These are phyloP conservation scores for Cyprinodon brontotheroides DNA, from an alignment of 2,113 vertebrate genomes.

Conservation along the genomic window DNA sequence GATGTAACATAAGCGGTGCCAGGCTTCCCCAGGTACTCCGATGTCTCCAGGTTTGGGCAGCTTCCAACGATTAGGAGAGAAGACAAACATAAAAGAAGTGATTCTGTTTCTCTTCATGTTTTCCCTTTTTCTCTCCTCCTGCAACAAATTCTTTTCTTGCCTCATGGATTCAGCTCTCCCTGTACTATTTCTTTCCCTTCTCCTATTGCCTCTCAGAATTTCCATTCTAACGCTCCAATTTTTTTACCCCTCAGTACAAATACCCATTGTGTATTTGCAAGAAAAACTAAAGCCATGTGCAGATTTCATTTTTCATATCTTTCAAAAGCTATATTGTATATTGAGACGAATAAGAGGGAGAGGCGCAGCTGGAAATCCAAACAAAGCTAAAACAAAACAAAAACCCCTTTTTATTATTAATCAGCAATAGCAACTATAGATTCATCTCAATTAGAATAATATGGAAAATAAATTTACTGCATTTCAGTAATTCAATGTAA, in stretches of 20 bases:
- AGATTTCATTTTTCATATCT: neutral
- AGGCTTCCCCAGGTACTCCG: conserved; percentile 57
- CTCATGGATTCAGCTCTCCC: conserved; percentile 1
- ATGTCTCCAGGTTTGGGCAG: conserved; percentile 51
- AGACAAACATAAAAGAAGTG: conserved; percentile 1
- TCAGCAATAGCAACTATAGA: neutral
- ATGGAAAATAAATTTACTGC: neutral
- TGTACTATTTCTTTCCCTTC: neutral
- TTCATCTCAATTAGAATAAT: neutral
- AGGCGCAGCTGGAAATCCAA: too few species aligned
- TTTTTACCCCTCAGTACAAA: neutral
- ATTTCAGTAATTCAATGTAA: neutral
- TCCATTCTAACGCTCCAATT: conserved; percentile 1
- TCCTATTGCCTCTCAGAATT: conserved; percentile 25
- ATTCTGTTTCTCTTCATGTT: conserved; percentile 4
- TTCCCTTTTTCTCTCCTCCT: neutral
- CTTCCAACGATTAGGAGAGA: conserved; percentile 29
- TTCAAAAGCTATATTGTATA: neutral
- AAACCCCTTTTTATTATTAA: neutral
- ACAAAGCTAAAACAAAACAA: neutral
- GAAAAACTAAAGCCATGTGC: neutral
- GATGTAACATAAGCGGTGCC: conserved; percentile 58
- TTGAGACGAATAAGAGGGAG: neutral
- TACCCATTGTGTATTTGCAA: neutral
- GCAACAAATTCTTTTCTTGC: neutral